Percentiles rank a stretch among this genome's conserved stretches.
phyloP scores from a whole-genome alignment of 2,113 vertebrate species.

The Regulus satrapa region DNA sequence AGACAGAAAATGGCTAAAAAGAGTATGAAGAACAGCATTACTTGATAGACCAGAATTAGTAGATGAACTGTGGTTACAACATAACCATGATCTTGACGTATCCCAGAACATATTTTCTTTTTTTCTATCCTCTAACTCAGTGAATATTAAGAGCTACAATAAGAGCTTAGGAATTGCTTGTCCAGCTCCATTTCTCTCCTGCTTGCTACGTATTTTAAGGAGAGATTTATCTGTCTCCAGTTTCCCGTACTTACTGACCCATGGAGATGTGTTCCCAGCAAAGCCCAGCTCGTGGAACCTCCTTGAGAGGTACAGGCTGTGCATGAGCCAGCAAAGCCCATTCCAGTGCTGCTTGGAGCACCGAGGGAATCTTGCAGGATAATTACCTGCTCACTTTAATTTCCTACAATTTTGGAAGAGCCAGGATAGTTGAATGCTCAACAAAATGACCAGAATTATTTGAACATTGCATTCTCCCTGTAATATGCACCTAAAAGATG shows the following conservation, averaged over 20 bases:
- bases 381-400: conserved; percentile 12
- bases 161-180: neutral
- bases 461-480: neutral
- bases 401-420: conserved; percentile 17
- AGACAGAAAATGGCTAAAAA: neutral
- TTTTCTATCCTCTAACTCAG: neutral
- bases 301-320: neutral
- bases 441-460: neutral
- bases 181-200: neutral
- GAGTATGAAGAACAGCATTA: neutral
- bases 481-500: neutral
- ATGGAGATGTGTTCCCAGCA: neutral
- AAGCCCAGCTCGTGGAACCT: neutral
- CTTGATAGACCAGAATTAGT: neutral
- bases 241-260: neutral
- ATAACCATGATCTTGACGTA: neutral
- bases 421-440: neutral
- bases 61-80: neutral
- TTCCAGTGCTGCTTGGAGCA: neutral
- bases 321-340: neutral
- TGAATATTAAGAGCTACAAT: neutral
- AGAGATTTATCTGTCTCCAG: neutral
- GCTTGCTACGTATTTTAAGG: neutral
- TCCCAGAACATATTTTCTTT: neutral
- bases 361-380: neutral